Base-by-base conservation (phyloP, 1,140 invertebrate genomes). In the Procambarus virginalis region DNA sequence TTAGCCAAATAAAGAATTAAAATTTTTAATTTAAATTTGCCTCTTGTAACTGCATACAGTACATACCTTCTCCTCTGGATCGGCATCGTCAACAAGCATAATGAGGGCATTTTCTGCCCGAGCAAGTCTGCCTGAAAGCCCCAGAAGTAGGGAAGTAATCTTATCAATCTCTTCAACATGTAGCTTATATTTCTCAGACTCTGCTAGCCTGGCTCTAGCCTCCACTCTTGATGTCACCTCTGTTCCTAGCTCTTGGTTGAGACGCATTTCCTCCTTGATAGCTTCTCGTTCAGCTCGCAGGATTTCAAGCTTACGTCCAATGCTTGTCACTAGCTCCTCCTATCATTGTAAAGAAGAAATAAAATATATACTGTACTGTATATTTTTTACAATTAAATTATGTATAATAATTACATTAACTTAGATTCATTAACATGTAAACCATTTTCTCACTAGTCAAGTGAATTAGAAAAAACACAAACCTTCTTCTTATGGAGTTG, bases 131-230 rank as follows among this genome's bases (percentile, higher is more conserved):
- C 97, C 97, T 79, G 97, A 97, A 2, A 98, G 94, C 22, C 97
- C 97, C n/a, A 98, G 94, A 55, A 98, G 94, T 64, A 98, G 94
- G 92, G 96, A 97, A 22, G 97, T 97, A 84, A 98, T 97, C 94
- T 97, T 97, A 87, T 97, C 97, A 91, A 98, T 96, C 95, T 98
- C 97, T 92, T 97, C 96, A 78, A 98, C 95, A 93, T 97, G 97
- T 34, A 97, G 95, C 79, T 96, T 95, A 93, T 97, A 97, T 93
- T 98, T 98, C 83, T 97, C 96, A 20, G 96, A 95, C 94, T 98
- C 97, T 82, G 84, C 95, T n/a, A 96, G 95, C 86, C 96, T 95
- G 2, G 96, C 96, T 84, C 96, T 94, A 48, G 95, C 93, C 48
- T 95, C 94, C 17, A 97, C 94, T 87, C 95, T 94, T 70, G 93